phyloP scores from a whole-genome alignment of 2,113 vertebrate genomes.

The Trichomycterus rosablanca region DNA sequence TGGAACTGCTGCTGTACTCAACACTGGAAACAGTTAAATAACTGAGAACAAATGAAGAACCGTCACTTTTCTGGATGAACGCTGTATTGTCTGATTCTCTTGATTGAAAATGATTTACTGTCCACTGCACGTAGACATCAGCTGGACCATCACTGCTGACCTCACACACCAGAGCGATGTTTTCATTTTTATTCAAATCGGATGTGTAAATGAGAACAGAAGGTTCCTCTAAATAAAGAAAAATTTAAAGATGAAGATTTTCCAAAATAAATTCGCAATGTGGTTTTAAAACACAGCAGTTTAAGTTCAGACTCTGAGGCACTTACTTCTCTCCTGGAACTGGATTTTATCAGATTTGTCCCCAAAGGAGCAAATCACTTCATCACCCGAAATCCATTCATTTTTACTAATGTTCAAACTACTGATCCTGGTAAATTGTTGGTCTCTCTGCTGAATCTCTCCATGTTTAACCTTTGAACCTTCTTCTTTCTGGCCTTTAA shows the following conservation, averaged over 20 bases:
- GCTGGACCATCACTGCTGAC: slow-evolving; percentile 5
- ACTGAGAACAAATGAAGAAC: slow-evolving; percentile 17
- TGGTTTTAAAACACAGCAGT: not conserved
- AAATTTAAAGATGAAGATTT: not conserved
- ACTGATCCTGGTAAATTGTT: slow-evolving; percentile 1
- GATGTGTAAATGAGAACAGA: not conserved
- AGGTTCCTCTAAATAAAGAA: not conserved
- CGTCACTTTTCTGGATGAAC: no score
- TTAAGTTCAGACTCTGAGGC: not conserved
- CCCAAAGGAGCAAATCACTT: not conserved
- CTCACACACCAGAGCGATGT: slow-evolving; percentile 23
- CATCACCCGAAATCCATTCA: not conserved
- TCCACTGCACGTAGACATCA: slow-evolving; percentile 29
- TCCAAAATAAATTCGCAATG: not conserved
- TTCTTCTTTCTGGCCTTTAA: not conserved
- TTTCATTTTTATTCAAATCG: fast-evolving
- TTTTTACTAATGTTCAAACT: not conserved
- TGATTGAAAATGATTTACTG: fast-evolving
- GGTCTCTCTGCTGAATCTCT: no score
- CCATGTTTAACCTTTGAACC: not conserved
- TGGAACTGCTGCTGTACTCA: not conserved
- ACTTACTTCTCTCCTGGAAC: not conserved
- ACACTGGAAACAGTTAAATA: not conserved
- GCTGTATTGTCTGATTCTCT: not conserved
- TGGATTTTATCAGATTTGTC: not conserved